phyloP scores from a whole-genome alignment of 2,888 invertebrate genomes.

The Mechanitis mazaeus region DNA sequence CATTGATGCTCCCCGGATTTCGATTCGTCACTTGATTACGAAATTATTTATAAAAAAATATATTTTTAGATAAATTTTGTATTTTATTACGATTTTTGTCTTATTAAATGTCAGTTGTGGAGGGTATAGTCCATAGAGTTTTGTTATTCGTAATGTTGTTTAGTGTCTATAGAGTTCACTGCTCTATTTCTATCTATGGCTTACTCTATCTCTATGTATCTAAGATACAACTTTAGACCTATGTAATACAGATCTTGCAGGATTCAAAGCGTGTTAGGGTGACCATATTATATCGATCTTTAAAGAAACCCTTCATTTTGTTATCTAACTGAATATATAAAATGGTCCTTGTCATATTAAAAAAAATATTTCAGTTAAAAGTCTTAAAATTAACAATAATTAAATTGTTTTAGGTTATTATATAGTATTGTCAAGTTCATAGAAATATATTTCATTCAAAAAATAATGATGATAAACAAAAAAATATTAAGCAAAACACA shows the following conservation, averaged over 20 bases:
- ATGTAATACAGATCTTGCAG: constrained; percentile 19
- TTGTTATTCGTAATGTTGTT: neutral
- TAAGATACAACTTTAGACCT: constrained; percentile 3
- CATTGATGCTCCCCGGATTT: constrained; percentile 11
- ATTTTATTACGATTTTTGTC: too few relatives aligned
- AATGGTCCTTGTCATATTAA: neutral
- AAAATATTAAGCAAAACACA: too few relatives aligned
- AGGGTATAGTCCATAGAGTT: too few relatives aligned
- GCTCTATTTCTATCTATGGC: neutral
- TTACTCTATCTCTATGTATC: too few relatives aligned
- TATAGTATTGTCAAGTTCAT: too few relatives aligned
- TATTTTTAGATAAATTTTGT: too few relatives aligned
- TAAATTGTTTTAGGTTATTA: too few relatives aligned
- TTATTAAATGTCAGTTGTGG: too few relatives aligned
- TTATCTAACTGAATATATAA: neutral
- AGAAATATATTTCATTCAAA: too few relatives aligned
- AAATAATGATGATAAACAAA: too few relatives aligned
- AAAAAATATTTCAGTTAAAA: too few relatives aligned
- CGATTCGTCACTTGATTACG: constrained; percentile 24
- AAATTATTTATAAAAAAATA: constrained; percentile 7
- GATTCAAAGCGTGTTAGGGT: constrained; percentile 29
- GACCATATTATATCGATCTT: constrained; percentile 15
- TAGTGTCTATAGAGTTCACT: constrained; percentile 1
- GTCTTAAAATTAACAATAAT: too few relatives aligned
- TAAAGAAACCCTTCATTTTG: neutral